Evolutionary conservation across 2,888 invertebrate species (phyloP), one percentile per base, ranked within the genome.

Genomic region (Volucella inanis): DNA sequence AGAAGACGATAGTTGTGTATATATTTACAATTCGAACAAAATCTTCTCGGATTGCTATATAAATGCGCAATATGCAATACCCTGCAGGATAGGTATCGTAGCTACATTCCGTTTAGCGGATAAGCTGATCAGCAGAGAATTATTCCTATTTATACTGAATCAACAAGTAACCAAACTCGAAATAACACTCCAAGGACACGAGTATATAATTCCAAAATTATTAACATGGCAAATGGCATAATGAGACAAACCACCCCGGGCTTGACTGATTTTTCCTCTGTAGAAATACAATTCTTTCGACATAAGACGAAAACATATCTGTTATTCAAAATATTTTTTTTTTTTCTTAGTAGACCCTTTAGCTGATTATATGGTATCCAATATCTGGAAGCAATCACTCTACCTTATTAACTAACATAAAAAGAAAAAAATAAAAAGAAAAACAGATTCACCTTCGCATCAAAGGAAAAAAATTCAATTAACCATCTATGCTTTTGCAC

Each of bases 241-340:
- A 57, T 57, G 57, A 57, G 14, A 41, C 11, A 8, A 18, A 3
- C 41, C 43, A 41, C 59, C 43, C n/a, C 1, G 41, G 41, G 59
- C 59, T 10, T 8, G 11, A 43, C 59, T 59, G 2, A 12, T 31
- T 31, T 31, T 18, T 59, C 1, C 41, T 59, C 14, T 2, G 15
- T 2, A 41, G 59, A 43, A 59, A 59, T 8, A 41, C 43, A 59
- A 43, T 59, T 41, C 41, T 43, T 2, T 1, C 11, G 18, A 41
- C 10, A 6, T 31, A 31, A 8, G 10, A 41, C 41, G 9, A 59
- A 15, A 59, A 43, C 11, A 59, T 12, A 49, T 49, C 55, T 47
- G 47, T 47, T 68, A 55, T 54, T 68, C 68, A 68, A 70, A 57
- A 57, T 47, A 70, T 52, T 41, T n/a, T 18, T 41, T 31, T 41